Base-by-base conservation (phyloP, 2,797 vertebrate species). In the Vultur gryphus region DNA sequence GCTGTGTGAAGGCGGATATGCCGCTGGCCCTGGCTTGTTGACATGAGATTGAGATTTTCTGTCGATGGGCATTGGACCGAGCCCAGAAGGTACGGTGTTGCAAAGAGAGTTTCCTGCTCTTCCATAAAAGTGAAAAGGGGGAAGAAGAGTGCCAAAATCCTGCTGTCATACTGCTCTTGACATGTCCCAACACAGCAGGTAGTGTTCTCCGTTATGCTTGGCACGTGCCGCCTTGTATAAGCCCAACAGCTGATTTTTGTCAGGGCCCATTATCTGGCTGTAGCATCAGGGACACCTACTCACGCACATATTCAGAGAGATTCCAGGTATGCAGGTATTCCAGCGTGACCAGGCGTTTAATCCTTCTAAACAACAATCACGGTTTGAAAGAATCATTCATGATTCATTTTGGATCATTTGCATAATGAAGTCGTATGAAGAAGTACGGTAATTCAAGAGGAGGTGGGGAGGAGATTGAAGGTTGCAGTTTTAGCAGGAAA, bases 381-480 rank as follows among this genome's bases (percentile, higher is more conserved):
- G 7, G 5, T 43, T 87, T 54, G 66, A 87, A 96, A 65, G 73
- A 83, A 84, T 43, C 29, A 3, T 65, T 61, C 37, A 57, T 0
- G 37, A 69, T 90, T 85, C 49, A 21, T 76, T 94, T 94, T 65
- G 90, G 89, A 83, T 90, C 70, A 72, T 95, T 97, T 86, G 43
- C 69, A 29, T 58, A 95, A 92, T 61, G 35, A 95, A 96, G 26
- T 64, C 39, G 26, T 13, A 31, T 13, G 4, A 95, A 92, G 84
- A 84, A 87, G 80, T 13, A 70, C 41, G 3, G 81, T 29, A 91
- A 96, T 67, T 96, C 96, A 92, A 20, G 24, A 96, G 71, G 80
- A 77, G 91, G 57, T 91, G 54, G 59, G 89, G 79, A 97, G 93
- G 88, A 70, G 95, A 94, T 41, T 84, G 84, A 86, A 87, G 76